phyloP scores from a whole-genome alignment of 2,797 vertebrate species.

The Cyclopterus lumpus region DNA sequence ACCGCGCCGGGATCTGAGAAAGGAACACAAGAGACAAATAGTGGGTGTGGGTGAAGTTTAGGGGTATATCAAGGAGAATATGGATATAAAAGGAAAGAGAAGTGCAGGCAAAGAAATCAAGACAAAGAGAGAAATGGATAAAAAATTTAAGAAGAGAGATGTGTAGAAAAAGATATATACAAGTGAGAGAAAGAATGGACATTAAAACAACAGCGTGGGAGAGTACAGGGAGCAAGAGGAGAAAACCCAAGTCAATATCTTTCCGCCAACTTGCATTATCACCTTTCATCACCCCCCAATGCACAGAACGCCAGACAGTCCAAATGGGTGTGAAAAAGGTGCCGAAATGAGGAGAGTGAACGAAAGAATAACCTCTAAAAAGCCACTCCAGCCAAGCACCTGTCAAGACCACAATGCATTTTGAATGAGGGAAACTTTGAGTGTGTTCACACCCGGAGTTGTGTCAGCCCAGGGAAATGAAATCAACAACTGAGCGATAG shows the following conservation, averaged over 20 bases:
- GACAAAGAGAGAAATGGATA: constrained; percentile 26
- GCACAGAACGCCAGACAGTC: constrained; percentile 47
- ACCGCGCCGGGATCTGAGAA: constrained; percentile 90
- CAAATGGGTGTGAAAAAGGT: constrained; percentile 57
- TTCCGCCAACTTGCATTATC: constrained; percentile 70
- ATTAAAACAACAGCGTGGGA: constrained; percentile 36
- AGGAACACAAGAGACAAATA: constrained; percentile 44
- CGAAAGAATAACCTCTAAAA: constrained; percentile 62
- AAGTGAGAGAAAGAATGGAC: constrained; percentile 35
- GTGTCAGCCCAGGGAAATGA: constrained; percentile 41
- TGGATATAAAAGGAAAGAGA: constrained; percentile 30
- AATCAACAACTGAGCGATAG: constrained; percentile 44
- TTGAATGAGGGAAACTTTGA: constrained; percentile 57
- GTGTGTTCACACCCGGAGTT: constrained; percentile 49
- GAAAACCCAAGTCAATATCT: constrained; percentile 65
- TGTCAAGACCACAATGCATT: constrained; percentile 71
- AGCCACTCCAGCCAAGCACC: constrained; percentile 57
- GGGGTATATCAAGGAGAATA: constrained; percentile 30
- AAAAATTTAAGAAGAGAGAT: no score
- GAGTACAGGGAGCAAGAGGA: constrained; percentile 34
- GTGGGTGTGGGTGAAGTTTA: constrained; percentile 15
- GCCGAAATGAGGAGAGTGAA: constrained; percentile 59
- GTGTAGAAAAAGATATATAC: constrained; percentile 7
- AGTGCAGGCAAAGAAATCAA: constrained; percentile 26
- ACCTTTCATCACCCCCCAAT: constrained; percentile 63